A percentile compares a stretch with the other conserved stretches of the same genome.
Conservation (phyloP, 2,113 vertebrate genomes). For the Peromyscus maniculatus region DNA sequence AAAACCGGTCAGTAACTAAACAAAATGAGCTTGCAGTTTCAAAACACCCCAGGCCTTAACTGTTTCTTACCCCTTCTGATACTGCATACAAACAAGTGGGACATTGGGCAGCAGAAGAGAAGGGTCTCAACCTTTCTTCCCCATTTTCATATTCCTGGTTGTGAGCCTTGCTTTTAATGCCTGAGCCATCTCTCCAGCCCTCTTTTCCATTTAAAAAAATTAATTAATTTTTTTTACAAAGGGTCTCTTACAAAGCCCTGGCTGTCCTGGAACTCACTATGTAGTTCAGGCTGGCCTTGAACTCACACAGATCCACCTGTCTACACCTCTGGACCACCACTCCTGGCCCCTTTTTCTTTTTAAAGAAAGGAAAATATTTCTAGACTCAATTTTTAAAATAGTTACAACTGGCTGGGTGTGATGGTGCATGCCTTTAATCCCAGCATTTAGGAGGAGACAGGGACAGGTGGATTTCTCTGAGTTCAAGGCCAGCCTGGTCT, state of each 20-base stretch:
- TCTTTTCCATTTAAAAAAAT: background rate
- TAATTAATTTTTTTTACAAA: background rate
- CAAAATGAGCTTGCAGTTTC: background rate
- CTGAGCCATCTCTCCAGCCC: background rate
- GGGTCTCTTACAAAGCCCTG: background rate
- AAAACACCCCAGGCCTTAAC: conserved; percentile 40
- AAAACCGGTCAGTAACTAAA: conserved; percentile 76
- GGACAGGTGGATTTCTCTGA: background rate
- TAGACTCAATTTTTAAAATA: conserved; percentile 8
- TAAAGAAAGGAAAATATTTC: conserved; percentile 41
- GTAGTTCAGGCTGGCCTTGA: background rate
- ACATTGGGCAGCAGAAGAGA: background rate
- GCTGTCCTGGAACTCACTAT: background rate
- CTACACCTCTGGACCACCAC: no score
- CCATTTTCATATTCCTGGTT: background rate
- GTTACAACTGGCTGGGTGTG: background rate
- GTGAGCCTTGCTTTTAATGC: background rate
- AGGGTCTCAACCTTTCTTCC: background rate
- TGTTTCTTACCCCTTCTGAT: background rate
- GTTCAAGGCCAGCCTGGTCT: background rate
- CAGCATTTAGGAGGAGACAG: background rate
- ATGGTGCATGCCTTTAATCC: background rate
- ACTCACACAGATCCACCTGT: background rate
- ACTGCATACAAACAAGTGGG: background rate
- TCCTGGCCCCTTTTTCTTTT: background rate